Conservation (phyloP, 2,797 vertebrate species). For the Poeciliopsis infans region DNA sequence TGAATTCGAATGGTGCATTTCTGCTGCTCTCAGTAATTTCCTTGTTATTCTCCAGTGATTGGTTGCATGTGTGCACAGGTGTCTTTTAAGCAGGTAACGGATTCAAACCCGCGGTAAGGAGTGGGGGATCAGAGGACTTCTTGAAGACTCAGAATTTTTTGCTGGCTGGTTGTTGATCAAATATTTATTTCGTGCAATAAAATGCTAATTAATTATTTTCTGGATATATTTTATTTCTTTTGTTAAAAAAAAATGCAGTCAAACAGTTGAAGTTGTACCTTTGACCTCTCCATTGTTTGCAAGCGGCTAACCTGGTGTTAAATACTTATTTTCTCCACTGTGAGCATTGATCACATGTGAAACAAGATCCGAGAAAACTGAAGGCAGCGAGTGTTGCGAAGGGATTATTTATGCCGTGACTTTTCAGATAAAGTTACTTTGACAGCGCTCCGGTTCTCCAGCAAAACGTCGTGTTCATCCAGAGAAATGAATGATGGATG, state of each 20-base stretch:
- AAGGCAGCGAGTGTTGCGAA: background rate
- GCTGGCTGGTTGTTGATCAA: too few species aligned
- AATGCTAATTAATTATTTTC: background rate
- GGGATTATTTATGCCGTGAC: conserved; percentile 27
- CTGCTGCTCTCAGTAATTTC: background rate
- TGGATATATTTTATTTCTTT: background rate
- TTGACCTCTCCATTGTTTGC: background rate
- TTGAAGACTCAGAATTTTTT: background rate
- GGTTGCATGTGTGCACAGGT: background rate
- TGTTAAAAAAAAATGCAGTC: background rate
- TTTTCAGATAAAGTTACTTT: conserved; percentile 36
- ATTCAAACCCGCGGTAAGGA: background rate
- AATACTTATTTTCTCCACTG: background rate
- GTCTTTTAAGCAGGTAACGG: background rate
- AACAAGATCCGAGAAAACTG: conserved; percentile 18
- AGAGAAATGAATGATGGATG: background rate
- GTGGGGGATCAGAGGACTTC: too few species aligned
- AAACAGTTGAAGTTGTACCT: background rate
- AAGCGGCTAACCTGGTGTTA: background rate
- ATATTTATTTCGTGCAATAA: background rate
- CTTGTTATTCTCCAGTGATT: background rate
- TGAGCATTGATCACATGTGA: background rate
- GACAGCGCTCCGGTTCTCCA: background rate
- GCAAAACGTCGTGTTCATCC: conserved; percentile 3
- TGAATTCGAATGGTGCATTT: background rate